phyloP scores from a whole-genome alignment of 2,113 vertebrate species.

The Chloroceryle aenea region DNA sequence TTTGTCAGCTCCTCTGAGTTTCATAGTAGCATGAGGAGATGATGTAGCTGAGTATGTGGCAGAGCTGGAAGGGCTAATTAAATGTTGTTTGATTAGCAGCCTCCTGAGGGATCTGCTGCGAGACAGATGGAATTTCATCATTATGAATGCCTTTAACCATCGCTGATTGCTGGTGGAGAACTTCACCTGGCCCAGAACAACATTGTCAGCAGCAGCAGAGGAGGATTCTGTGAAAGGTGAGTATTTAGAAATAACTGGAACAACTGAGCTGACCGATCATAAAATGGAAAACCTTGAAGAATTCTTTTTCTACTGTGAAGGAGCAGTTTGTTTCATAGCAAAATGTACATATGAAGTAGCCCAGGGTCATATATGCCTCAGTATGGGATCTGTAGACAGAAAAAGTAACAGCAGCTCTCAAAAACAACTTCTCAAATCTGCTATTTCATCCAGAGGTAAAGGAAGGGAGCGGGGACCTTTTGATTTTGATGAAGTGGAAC shows the following conservation, averaged over 20 bases:
- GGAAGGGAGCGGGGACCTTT: background rate
- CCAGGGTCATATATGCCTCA: background rate
- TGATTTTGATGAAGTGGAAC: background rate
- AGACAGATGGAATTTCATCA: conserved; percentile 65
- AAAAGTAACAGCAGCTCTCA: background rate
- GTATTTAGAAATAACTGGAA: background rate
- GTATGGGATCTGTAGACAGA: background rate
- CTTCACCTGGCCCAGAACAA: conserved; percentile 49
- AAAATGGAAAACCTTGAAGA: background rate
- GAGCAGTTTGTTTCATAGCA: background rate
- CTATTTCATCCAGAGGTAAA: background rate
- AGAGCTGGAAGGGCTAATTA: conserved; percentile 60
- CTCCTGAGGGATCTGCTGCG: conserved; percentile 62
- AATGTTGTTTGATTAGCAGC: conserved; percentile 63
- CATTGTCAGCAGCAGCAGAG: background rate
- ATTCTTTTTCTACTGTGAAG: background rate
- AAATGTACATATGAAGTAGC: background rate
- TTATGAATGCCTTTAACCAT: conserved; percentile 34
- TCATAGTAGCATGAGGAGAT: conserved; percentile 17
- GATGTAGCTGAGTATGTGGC: conserved; percentile 41
- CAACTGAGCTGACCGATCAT: background rate
- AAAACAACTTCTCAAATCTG: background rate
- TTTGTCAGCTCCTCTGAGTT: background rate
- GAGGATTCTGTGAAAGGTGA: background rate
- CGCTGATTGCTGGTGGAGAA: conserved; percentile 4